Evolutionary conservation across 2,113 vertebrate genomes (phyloP).

Genomic region (Daboia siamensis): DNA sequence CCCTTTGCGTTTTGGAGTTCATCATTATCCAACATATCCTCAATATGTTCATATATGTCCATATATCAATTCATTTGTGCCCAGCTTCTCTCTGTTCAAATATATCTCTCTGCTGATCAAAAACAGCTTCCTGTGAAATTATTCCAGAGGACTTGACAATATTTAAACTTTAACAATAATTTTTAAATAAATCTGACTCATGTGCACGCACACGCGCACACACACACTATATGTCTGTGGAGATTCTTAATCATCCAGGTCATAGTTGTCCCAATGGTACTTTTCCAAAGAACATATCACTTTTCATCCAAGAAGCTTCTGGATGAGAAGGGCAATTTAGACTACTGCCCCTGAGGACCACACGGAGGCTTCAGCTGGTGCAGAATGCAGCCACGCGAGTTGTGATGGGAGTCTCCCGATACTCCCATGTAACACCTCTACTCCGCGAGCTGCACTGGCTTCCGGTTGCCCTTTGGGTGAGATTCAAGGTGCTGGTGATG

Average conservation of each 20-base stretch:
- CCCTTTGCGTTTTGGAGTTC: too few species aligned
- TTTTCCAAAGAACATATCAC: neutral
- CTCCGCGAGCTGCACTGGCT: too few species aligned
- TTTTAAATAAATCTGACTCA: neutral
- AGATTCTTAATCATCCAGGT: neutral
- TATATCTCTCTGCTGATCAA: neutral
- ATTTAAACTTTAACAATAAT: neutral
- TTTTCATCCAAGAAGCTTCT: neutral
- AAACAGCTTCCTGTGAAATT: neutral
- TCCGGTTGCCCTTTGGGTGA: too few species aligned
- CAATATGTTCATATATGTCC: neutral
- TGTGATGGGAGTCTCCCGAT: too few species aligned
- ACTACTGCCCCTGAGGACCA: too few species aligned
- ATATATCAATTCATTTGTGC: neutral
- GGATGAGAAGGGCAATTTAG: neutral
- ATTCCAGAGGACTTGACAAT: neutral
- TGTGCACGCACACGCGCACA: too few species aligned
- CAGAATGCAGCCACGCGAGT: too few species aligned
- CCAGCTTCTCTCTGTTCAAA: neutral
- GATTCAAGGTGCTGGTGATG: too few species aligned
- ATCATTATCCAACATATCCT: neutral
- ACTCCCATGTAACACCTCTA: too few species aligned
- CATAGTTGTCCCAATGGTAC: neutral
- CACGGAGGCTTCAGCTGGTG: too few species aligned
- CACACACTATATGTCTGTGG: neutral